Evolutionary conservation across 1,140 invertebrate species (phyloP).

Genomic region (Scaptomyza hsui): DNA sequence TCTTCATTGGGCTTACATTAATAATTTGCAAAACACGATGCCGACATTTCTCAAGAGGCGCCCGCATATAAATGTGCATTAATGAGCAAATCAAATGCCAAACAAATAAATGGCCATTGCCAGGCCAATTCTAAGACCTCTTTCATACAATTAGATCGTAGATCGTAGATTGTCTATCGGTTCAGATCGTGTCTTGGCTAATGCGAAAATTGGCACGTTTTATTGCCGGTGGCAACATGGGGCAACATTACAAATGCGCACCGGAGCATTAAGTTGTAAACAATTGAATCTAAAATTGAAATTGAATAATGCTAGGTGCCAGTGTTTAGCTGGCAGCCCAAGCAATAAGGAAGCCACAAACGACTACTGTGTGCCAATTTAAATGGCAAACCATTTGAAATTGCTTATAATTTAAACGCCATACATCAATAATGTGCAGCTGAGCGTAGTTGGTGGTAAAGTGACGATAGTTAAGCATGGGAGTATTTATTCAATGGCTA

Average conservation of each 20-base stretch:
- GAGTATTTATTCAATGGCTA: background rate
- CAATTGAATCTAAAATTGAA: slow-evolving; percentile 55
- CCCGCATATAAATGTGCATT: slow-evolving; percentile 58
- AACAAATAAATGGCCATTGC: slow-evolving; percentile 34
- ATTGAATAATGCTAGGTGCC: slow-evolving; percentile 28
- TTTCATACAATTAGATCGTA: slow-evolving; percentile 3
- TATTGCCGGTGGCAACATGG: slow-evolving; percentile 9
- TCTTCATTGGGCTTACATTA: slow-evolving; percentile 21
- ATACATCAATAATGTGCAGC: slow-evolving; percentile 18
- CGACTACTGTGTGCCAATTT: slow-evolving; percentile 26
- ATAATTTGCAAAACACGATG: slow-evolving; percentile 42
- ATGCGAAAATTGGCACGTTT: slow-evolving; percentile 60
- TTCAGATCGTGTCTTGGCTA: slow-evolving; percentile 32
- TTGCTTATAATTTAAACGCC: slow-evolving; percentile 9
- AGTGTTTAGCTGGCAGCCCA: background rate
- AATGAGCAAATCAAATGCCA: slow-evolving; percentile 71
- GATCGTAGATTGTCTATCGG: slow-evolving; percentile 18
- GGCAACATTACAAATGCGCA: slow-evolving; percentile 58
- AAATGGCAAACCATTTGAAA: slow-evolving; percentile 26
- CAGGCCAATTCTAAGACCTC: slow-evolving; percentile 45
- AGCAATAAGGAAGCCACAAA: slow-evolving; percentile 45
- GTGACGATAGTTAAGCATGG: slow-evolving; percentile 31
- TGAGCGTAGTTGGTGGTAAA: slow-evolving; percentile 21
- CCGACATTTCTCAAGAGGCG: slow-evolving; percentile 63
- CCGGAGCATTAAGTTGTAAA: slow-evolving; percentile 63